A percentile compares a stretch with the other conserved stretches of the same genome.
These are phyloP conservation scores for Solenopsis invicta DNA, from an alignment of 1,140 invertebrate genomes.

Conservation along the genomic window DNA sequence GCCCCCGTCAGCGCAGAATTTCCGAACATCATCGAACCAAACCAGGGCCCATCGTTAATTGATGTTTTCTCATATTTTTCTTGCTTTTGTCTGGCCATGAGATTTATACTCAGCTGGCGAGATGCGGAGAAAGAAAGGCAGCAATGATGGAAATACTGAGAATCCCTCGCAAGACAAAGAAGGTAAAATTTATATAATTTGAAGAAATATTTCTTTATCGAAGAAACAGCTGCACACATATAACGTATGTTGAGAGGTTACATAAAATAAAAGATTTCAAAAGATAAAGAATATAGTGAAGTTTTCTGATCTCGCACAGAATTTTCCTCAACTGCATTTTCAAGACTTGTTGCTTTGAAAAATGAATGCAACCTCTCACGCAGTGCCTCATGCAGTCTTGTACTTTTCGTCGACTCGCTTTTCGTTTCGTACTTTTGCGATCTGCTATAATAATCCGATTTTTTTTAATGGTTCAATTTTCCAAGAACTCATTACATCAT, in stretches of 20 bases:
- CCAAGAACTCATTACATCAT: not conserved
- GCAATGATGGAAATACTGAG: slow-evolving; percentile 28
- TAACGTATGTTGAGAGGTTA: slow-evolving; percentile 4
- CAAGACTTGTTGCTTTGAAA: slow-evolving; percentile 57
- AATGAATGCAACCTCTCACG: slow-evolving; percentile 27
- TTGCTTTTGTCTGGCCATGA: slow-evolving; percentile 78
- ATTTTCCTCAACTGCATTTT: slow-evolving; percentile 35
- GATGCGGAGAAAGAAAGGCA: slow-evolving; percentile 45
- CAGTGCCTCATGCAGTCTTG: not conserved
- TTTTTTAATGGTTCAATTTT: slow-evolving; percentile 10
- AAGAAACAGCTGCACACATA: not conserved
- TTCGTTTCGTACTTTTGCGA: slow-evolving; percentile 1
- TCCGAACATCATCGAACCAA: slow-evolving; percentile 74
- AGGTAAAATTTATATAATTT: slow-evolving; percentile 24
- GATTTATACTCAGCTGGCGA: slow-evolving; percentile 76
- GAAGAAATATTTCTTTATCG: slow-evolving; percentile 17
- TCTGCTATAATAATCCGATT: slow-evolving; percentile 26
- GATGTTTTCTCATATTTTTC: slow-evolving; percentile 79
- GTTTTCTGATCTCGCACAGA: slow-evolving; percentile 10
- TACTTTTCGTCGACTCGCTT: slow-evolving; percentile 23
- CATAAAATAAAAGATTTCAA: slow-evolving; percentile 21
- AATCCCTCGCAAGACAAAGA: slow-evolving; percentile 2
- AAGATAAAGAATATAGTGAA: slow-evolving; percentile 23
- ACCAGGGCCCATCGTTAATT: slow-evolving; percentile 75
- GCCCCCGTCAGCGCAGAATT: slow-evolving; percentile 72